These are phyloP conservation scores for Pammene aurita DNA, from an alignment of 2,888 invertebrate genomes.

Conservation along the genomic window DNA sequence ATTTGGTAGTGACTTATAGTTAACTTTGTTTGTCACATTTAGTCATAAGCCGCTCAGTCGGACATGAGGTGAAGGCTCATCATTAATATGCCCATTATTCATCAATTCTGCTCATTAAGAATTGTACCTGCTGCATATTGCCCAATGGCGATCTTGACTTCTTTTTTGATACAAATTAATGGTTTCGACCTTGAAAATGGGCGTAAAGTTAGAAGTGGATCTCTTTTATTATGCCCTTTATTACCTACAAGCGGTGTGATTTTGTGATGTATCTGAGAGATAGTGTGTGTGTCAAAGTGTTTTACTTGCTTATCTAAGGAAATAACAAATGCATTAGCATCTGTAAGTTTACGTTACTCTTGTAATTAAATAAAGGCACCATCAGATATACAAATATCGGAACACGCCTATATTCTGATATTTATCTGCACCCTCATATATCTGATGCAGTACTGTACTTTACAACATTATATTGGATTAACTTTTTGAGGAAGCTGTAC, in stretches of 20 bases:
- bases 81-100: slow-evolving; percentile 40
- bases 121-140: slow-evolving; percentile 36
- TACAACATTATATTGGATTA: no score
- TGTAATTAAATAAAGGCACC: not conserved
- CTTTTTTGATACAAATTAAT: slow-evolving; percentile 33
- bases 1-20: slow-evolving; percentile 15
- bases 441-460: no score
- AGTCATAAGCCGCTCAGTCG: slow-evolving; percentile 40
- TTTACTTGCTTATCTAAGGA: no score
- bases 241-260: not conserved
- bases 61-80: slow-evolving; percentile 44
- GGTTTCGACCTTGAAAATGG: slow-evolving; percentile 15
- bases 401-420: no score
- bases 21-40: slow-evolving; percentile 34
- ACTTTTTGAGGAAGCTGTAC: no score
- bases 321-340: no score
- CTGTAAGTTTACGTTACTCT: no score
- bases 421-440: no score
- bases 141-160: slow-evolving; percentile 43
- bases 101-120: slow-evolving; percentile 37
- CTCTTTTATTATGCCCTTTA: slow-evolving; percentile 3
- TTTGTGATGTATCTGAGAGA: not conserved
- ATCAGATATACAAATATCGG: no score
- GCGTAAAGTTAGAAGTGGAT: slow-evolving; percentile 6
- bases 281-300: no score